Evolutionary conservation across 2,113 vertebrate species (phyloP), one percentile per base, ranked within the genome.

Genomic region (Laticauda colubrina): DNA sequence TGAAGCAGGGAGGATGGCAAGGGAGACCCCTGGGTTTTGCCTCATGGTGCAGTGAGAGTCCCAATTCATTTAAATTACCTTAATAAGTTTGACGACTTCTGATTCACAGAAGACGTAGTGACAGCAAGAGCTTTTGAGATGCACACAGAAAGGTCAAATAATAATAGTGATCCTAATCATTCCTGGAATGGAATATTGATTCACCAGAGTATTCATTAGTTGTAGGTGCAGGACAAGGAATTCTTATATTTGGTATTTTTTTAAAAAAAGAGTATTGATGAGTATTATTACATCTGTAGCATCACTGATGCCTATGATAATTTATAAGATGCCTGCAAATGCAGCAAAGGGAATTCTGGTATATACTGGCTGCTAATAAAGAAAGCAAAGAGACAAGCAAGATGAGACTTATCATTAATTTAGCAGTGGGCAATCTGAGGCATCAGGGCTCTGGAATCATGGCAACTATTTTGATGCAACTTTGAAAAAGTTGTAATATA

Each of bases 51-150:
- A 53, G n/a, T 56, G 89, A 93, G 85, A 91, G 89, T 88, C 89
- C 89, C 89, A 91, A 85, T 88, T 91, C 89, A 91, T 87, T 93
- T 90, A 90, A 90, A 93, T 64, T 90, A 64, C 56, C 89, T 90
- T 93, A 93, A 93, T 93, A 93, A 93, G 88, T 90, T 90, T 86
- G 89, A 48, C 53, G 81, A 86, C 89, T 93, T 93, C 89, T 90
- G 92, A 90, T 87, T 85, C 81, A 90, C 55, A 90, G 89, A 61
- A 87, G 88, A 93, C 2, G 21, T 48, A 24, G 24, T 54, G 89
- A 86, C 48, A 93, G 45, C 20, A 89, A 93, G 57, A 57, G 61
- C 51, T 75, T 75, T 88, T 34, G 57, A 34, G 34, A 56, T 20
- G 23, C 51, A 24, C 23, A 69, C 34, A 3, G 45, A 88, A 93